Conservation (phyloP, 2,888 invertebrate species). For the Bibio marci region DNA sequence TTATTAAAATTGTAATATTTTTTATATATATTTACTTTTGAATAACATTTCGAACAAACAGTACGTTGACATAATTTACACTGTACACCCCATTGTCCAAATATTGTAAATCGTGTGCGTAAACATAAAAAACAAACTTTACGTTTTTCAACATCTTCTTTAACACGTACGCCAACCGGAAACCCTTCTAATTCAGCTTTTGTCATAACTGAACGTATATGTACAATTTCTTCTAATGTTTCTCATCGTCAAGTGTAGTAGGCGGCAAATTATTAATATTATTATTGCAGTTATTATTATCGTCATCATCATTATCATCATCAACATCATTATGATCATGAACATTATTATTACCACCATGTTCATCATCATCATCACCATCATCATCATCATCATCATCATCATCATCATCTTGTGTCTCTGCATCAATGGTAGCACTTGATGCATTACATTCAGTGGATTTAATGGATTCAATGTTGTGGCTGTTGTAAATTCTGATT, state of each 20-base stretch:
- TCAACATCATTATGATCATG: no score
- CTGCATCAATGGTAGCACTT: neutral
- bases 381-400: neutral
- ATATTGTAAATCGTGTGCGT: conserved; percentile 83
- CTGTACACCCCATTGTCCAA: conserved; percentile 87
- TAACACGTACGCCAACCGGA: conserved; percentile 78
- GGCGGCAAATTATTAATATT: no score
- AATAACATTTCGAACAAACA: conserved; percentile 82
- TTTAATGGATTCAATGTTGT: conserved; percentile 2
- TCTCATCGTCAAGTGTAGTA: conserved; percentile 28
- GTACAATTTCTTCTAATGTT: conserved; percentile 86
- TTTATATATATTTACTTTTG: conserved; percentile 52
- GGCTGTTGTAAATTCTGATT: conserved; percentile 27
- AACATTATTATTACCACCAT: conserved; percentile 9
- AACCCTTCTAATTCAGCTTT: conserved; percentile 90
- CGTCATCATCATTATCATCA: no score
- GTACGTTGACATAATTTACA: conserved; percentile 89
- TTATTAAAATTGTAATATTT: conserved; percentile 1
- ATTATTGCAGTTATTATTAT: no score
- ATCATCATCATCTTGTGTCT: neutral
- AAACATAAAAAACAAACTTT: conserved; percentile 70
- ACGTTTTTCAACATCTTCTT: conserved; percentile 83
- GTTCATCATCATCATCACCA: conserved; percentile 23
- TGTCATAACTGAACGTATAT: conserved; percentile 87
- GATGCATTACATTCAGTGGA: conserved; percentile 7